Base-by-base conservation (phyloP, 2,797 vertebrate species). In the Steatocranus sp. region DNA sequence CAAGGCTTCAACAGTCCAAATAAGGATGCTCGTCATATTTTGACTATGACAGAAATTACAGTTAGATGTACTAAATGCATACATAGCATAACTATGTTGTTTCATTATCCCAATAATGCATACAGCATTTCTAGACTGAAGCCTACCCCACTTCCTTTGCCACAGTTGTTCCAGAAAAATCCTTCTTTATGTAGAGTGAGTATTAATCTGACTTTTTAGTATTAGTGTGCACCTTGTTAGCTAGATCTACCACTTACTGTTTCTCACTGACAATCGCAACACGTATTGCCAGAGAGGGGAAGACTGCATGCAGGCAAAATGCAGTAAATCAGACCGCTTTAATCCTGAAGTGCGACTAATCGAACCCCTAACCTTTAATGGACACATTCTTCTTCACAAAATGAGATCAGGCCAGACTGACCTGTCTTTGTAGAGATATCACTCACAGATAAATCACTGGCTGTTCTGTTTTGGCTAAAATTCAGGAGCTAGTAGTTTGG, bases 401-500 rank as follows among this genome's bases (percentile, higher is more conserved):
- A 9, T 2, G 15, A 81, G 46, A 54, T 12, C 30, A 56, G 63
- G 43, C 5, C 27, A 46, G 34, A n/a, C 25, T 51, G 81, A 81
- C 34, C 76, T 5, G 23, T 20, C 78, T 70, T 46, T 83, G 32
- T 61, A 79, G 54, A 77, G 17, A 30, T 73, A 50, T 83, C 51
- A 34, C 51, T 14, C 75, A 23, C 27, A 41, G n/a, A 38, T 18
- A 56, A 56, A 12, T 17, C 76, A 25, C 76, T 20, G 32, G 79
- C 76, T 83, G 81, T 81, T 80, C 51, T 86, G 76, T 63, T 83
- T 83, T 75, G 75, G 20, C 53, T 27, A 68, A 23, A 46, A 75
- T 11, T 25, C 61, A 68, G 79, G 30, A 86, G 83, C 56, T 75
- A 66, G 76, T 75, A 78, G 83, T 88, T 89, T 70, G 84, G 93